Percentiles rank a stretch among this genome's conserved stretches.
These are phyloP conservation scores for Plumapathes pennacea DNA, from an alignment of 92 coral and sea anemone species.

Conservation along the genomic window DNA sequence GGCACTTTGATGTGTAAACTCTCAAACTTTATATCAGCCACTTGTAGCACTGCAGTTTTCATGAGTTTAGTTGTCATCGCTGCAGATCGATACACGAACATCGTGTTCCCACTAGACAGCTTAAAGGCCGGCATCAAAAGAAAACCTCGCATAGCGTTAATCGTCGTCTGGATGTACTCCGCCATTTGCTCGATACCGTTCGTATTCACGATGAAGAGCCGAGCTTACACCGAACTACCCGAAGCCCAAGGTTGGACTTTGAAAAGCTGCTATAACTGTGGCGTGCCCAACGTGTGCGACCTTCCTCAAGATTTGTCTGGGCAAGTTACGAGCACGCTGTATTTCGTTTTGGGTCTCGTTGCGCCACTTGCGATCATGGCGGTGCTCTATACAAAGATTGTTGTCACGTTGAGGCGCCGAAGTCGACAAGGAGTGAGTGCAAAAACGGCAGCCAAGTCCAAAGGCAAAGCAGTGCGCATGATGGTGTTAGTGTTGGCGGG, in stretches of 20 bases:
- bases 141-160: too few relatives aligned
- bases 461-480: slow-evolving; percentile 61
- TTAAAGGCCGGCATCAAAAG: too few relatives aligned
- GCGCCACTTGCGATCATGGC: slow-evolving; percentile 32
- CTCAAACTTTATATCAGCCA: slow-evolving; percentile 14
- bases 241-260: slow-evolving; percentile 36
- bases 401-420: slow-evolving; percentile 27
- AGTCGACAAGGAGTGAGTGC: slow-evolving; percentile 32
- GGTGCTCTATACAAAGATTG: slow-evolving; percentile 43
- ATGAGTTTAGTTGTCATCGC: slow-evolving; percentile 26
- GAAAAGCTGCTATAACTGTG: not conserved
- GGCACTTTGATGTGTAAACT: slow-evolving; percentile 15
- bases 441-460: slow-evolving; percentile 50
- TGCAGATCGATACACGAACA: slow-evolving; percentile 10
- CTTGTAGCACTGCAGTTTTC: slow-evolving; percentile 34
- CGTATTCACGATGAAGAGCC: not conserved
- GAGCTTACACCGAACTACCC: slow-evolving; percentile 21
- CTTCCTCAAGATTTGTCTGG: slow-evolving; percentile 36
- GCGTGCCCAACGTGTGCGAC: slow-evolving; percentile 34
- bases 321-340: slow-evolving; percentile 43
- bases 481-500: slow-evolving; percentile 43
- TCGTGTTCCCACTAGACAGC: not conserved
- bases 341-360: slow-evolving; percentile 40
- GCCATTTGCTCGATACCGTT: not conserved
- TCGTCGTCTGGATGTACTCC: slow-evolving; percentile 7